Base-by-base conservation (phyloP, 2,113 vertebrate genomes). In the Halichoeres trimaculatus region DNA sequence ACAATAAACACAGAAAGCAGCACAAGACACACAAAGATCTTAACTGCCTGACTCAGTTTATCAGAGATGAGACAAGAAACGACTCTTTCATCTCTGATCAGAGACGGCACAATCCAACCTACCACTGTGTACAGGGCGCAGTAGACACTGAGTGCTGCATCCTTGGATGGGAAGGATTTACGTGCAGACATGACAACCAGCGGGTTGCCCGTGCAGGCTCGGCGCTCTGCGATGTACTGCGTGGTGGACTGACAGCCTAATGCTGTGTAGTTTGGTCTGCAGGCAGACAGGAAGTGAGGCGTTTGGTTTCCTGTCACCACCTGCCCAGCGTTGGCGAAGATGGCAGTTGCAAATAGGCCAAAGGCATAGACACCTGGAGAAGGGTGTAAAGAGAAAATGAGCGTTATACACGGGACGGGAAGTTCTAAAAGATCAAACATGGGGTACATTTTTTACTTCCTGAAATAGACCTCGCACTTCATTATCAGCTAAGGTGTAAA, bases 261-360 rank as follows among this genome's bases (percentile, higher is more conserved):
- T 1, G 94, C 95, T 0, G 96, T 97, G 93, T 96, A 97, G 94
- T 98, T 98, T 26, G 96, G 96, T 41, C 94, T 93, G 74, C 96
- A 98, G 55, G 96, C 95, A 0, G 96, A 95, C 78, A 98, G 92
- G 90, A 97, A 98, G 85, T 98, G 96, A 1, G 96, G 96, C 1
- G 96, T 94, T 75, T 95, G 96, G 88, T 95, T 96, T 40, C 96
- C 96, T 0, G 95, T 97, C 73, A 98, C 96, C 61, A 96, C 95
- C 88, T 98, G 96, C n/a, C 96, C 95, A 0, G 96, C 95, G 11
- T 96, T 97, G 70, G 94, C 95, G 16, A 97, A 98, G 88, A 98
- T 97, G 79, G 93, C 94, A 7, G 96, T 96, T 70, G 95, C 95
- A 86, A 97, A 97, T 20, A 97, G 94, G 62, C 96, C 96, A 2